These are phyloP conservation scores for Eristalis tenax DNA, from an alignment of 2,888 invertebrate species.

Conservation along the genomic window DNA sequence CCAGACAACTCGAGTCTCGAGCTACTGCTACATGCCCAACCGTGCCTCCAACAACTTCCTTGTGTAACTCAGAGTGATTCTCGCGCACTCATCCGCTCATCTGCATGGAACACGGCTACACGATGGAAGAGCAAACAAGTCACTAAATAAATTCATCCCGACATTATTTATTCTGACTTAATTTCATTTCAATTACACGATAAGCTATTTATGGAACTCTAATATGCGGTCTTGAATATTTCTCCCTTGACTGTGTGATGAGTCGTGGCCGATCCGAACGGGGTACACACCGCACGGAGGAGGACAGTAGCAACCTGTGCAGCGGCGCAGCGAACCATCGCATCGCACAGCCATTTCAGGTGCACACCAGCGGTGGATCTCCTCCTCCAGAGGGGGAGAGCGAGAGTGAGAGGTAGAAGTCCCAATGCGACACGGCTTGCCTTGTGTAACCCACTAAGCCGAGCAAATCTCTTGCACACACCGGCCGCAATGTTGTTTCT, in stretches of 20 bases:
- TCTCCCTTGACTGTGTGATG: constrained; percentile 49
- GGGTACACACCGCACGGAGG: constrained; percentile 10
- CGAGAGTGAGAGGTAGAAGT: not conserved
- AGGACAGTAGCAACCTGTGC: constrained; percentile 57
- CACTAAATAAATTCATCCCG: constrained; percentile 72
- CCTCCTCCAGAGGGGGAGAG: not conserved
- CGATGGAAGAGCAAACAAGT: constrained; percentile 69
- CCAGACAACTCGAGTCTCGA: not conserved
- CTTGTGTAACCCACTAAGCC: constrained; percentile 68
- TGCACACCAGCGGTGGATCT: constrained; percentile 47
- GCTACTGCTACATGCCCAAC: not conserved
- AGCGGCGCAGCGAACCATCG: constrained; percentile 38
- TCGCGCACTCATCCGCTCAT: constrained; percentile 67
- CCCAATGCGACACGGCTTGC: constrained; percentile 42
- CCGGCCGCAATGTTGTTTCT: constrained; percentile 64
- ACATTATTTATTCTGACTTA: constrained; percentile 73
- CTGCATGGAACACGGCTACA: constrained; percentile 67
- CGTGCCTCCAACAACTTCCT: constrained; percentile 32
- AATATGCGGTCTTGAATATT: constrained; percentile 67
- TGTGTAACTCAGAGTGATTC: constrained; percentile 49
- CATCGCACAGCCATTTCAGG: constrained; percentile 47
- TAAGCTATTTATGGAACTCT: constrained; percentile 74
- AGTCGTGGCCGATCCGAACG: constrained; percentile 6
- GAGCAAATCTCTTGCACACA: constrained; percentile 69
- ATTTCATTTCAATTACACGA: constrained; percentile 74